Conservation (phyloP, 2,888 invertebrate genomes). For the Aphodius granarius region DNA sequence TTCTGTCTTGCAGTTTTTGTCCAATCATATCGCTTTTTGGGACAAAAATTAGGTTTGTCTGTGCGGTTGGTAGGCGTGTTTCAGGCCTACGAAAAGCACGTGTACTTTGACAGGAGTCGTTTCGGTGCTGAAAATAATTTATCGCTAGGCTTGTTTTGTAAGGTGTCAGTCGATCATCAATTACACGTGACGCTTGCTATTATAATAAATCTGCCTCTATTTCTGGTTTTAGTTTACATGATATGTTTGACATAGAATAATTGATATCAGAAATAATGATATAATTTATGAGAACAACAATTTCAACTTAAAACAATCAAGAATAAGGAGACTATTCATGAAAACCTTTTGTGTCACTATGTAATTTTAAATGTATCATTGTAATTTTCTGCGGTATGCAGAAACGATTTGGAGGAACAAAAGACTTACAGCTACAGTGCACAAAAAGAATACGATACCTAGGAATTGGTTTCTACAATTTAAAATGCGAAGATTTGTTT, state of each 20-base stretch:
- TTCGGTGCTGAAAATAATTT: background rate
- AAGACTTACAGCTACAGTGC: background rate
- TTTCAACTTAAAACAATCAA: background rate
- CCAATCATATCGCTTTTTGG: no score
- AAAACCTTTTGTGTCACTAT: background rate
- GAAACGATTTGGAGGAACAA: background rate
- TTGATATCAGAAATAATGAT: background rate
- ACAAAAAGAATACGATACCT: background rate
- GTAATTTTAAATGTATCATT: background rate
- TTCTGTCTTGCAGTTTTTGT: no score
- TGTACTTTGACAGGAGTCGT: background rate
- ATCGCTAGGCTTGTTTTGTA: background rate
- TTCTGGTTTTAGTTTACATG: background rate
- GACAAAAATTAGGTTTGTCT: background rate
- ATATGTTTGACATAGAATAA: background rate
- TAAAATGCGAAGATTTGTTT: background rate
- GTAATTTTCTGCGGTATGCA: background rate
- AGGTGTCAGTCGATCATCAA: background rate
- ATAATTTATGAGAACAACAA: background rate
- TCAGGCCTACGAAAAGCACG: background rate
- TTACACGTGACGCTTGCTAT: background rate
- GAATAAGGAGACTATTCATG: background rate
- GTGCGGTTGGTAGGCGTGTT: background rate
- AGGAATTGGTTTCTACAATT: background rate
- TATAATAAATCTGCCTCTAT: background rate